These are phyloP conservation scores for Podarcis siculus DNA, from an alignment of 2,797 vertebrate genomes.

Conservation along the genomic window DNA sequence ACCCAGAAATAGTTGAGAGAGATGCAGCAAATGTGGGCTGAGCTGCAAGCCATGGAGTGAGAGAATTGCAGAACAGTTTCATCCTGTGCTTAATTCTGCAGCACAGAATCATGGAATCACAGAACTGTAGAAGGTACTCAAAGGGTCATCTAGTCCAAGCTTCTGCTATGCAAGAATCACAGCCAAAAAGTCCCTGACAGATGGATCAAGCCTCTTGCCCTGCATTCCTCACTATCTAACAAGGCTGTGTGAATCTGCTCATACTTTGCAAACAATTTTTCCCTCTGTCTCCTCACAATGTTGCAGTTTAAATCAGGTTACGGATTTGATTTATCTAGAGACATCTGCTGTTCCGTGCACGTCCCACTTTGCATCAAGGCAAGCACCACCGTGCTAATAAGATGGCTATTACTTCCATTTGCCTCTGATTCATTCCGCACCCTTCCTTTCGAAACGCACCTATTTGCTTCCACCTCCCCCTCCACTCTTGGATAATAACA, in stretches of 20 bases:
- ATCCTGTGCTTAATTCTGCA: too few species aligned
- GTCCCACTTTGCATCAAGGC: background rate
- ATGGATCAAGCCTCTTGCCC: too few species aligned
- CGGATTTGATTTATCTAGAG: background rate
- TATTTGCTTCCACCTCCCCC: background rate
- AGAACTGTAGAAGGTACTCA: too few species aligned
- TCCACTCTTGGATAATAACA: background rate
- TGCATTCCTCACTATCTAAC: background rate
- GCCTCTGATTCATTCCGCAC: background rate
- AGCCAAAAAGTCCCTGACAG: too few species aligned
- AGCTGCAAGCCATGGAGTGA: background rate
- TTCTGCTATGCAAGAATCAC: too few species aligned
- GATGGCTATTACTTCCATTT: rapidly evolving
- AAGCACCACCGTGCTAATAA: background rate
- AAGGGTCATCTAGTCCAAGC: too few species aligned
- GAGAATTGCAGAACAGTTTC: background rate
- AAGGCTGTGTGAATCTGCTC: background rate
- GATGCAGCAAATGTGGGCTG: background rate
- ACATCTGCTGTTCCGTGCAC: rapidly evolving
- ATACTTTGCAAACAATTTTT: background rate
- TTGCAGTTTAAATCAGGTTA: background rate
- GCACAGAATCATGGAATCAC: too few species aligned
- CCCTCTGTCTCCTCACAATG: too few species aligned
- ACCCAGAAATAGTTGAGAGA: background rate
- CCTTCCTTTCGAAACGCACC: background rate